phyloP scores from a whole-genome alignment of 2,113 vertebrate genomes.

The Gasterosteus nipponicus region DNA sequence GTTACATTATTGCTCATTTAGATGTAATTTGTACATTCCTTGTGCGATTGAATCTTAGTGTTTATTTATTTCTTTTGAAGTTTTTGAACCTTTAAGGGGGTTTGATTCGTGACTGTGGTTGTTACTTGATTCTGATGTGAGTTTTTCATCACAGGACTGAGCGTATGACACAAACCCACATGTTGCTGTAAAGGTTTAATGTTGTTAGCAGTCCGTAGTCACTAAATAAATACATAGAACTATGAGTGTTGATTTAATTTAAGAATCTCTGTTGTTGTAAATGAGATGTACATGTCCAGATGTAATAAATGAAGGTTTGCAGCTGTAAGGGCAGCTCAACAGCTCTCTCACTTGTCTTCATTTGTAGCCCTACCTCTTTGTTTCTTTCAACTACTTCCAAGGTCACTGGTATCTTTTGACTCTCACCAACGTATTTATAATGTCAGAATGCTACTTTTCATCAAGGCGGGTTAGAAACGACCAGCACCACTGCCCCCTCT shows the following conservation, averaged over 20 bases:
- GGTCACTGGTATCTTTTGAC: background rate
- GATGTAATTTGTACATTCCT: constrained; percentile 34
- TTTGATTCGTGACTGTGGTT: constrained; percentile 7
- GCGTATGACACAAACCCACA: background rate
- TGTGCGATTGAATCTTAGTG: constrained; percentile 17
- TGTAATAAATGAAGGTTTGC: constrained; percentile 39
- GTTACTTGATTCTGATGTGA: constrained; percentile 6
- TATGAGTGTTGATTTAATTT: constrained; percentile 34
- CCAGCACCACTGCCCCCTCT: background rate
- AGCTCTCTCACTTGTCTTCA: constrained; percentile 9
- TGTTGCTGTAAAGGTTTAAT: constrained; percentile 23
- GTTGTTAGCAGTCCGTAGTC: constrained; percentile 32
- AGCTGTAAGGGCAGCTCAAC: constrained; percentile 17
- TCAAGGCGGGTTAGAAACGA: background rate
- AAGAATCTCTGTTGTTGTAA: constrained; percentile 36
- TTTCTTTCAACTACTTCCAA: background rate
- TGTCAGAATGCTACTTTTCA: background rate
- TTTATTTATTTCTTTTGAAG: constrained; percentile 37
- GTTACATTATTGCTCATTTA: constrained; percentile 25
- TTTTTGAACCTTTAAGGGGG: background rate
- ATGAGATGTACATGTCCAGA: constrained; percentile 25
- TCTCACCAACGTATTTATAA: background rate
- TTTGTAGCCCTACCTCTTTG: background rate
- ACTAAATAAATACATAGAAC: constrained; percentile 18
- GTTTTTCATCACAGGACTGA: constrained; percentile 5